phyloP scores from a whole-genome alignment of 2,888 invertebrate genomes.

The Beris morrisii region DNA sequence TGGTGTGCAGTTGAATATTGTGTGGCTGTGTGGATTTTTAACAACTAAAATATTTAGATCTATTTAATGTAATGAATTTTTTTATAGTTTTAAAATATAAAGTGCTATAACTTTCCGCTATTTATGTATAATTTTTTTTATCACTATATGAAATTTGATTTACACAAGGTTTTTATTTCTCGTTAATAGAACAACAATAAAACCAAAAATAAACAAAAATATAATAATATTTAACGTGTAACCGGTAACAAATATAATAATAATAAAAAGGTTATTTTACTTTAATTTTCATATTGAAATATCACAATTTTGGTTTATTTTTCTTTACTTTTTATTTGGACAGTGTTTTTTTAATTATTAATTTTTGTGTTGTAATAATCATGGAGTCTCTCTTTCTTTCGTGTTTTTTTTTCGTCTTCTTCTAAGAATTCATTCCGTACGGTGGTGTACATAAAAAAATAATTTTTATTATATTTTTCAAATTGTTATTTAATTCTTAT shows the following conservation, averaged over 20 bases:
- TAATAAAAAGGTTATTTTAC: conserved; percentile 1
- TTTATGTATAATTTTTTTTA: no score
- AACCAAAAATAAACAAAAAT: not conserved
- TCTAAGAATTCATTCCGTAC: conserved; percentile 5
- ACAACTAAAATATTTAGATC: no score
- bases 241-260: conserved; percentile 16
- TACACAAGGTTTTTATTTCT: no score
- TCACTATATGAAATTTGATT: no score
- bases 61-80: no score
- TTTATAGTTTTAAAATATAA: no score
- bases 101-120: no score
- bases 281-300: conserved; percentile 18
- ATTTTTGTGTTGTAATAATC: conserved; percentile 5
- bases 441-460: conserved; percentile 15
- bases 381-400: not conserved
- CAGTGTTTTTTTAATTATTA: conserved; percentile 4
- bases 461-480: conserved; percentile 4
- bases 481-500: not conserved
- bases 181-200: not conserved
- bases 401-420: not conserved
- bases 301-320: conserved; percentile 29
- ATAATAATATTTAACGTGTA: conserved; percentile 10
- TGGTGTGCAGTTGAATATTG: no score
- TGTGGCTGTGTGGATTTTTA: no score
- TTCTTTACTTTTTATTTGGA: conserved; percentile 16